Evolutionary conservation across 1,140 invertebrate genomes (phyloP), one percentile per base, ranked within the genome.

Genomic region (Drosophila dunni): DNA sequence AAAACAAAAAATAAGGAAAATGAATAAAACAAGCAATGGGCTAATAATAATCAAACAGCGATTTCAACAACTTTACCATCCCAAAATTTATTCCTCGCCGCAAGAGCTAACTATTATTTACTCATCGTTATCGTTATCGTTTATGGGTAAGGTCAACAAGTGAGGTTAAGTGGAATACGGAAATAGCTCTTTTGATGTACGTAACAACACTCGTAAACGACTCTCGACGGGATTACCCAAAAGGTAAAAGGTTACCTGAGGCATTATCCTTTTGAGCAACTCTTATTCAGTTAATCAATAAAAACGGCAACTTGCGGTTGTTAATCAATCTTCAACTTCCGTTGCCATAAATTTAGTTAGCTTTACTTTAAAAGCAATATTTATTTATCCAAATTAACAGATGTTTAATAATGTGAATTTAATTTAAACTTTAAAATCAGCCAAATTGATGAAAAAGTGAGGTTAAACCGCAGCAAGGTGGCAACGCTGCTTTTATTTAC

Each of bases 51-150:
- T 73, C 64, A 73, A 73, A 68, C 48, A 68, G 58, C 56, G 64
- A 73, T 51, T 73, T 67, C 63, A 38, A 46, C 33, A 44, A 45
- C 34, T 56, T 7, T 11, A 40, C 10, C 15, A 33, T 20, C 61
- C 34, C 48, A 33, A 42, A 42, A 6, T 42, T 10, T 7, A 5
- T 11, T 13, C 13, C 13, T 36, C 46, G 15, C 44, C 15, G 3
- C 7, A 15, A 24, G 1, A 9, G 15, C n/a, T 11, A 10, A 50
- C 36, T 34, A 9, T 15, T 72, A 76, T 79, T 79, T 76, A 66
- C 51, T 73, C 62, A 67, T 73, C 44, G 67, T 78, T 78, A 75
- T 75, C 75, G 70, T 76, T 78, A 75, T 76, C 46, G 61, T 40
- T 70, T 75, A 64, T 57, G 53, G 53, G 42, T n/a, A 75, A 58